These are phyloP conservation scores for Gymnorhina tibicen DNA, from an alignment of 2,113 vertebrate species.

Conservation along the genomic window DNA sequence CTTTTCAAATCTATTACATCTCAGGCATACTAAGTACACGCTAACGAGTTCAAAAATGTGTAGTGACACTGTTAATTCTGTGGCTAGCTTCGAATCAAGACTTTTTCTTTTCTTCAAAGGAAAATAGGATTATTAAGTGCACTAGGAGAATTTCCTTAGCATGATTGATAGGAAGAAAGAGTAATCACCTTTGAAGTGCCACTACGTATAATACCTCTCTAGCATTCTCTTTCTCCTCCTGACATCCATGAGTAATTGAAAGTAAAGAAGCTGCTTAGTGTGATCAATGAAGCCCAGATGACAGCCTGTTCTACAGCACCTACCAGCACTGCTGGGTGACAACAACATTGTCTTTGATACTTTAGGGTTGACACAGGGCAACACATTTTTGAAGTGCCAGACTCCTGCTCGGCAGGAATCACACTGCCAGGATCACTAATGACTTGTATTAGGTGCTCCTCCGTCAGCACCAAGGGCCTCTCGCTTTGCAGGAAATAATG, in stretches of 20 bases:
- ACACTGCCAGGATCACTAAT: neutral
- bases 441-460: neutral
- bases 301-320: conserved; percentile 63
- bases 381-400: conserved; percentile 22
- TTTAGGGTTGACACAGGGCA: conserved; percentile 13
- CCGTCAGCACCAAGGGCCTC: neutral
- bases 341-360: conserved; percentile 13
- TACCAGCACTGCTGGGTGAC: conserved; percentile 31
- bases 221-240: conserved; percentile 68
- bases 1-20: conserved; percentile 51
- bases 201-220: conserved; percentile 67
- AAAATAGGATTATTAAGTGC: conserved; percentile 73
- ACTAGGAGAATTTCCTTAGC: conserved; percentile 71
- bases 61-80: conserved; percentile 67
- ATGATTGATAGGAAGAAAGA: conserved; percentile 77
- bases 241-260: conserved; percentile 72
- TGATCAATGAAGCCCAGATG: conserved; percentile 69
- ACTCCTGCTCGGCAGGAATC: neutral
- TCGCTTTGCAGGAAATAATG: neutral
- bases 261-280: conserved; percentile 66
- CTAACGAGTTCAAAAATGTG: conserved; percentile 64
- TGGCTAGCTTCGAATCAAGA: conserved; percentile 49
- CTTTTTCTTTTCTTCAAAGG: conserved; percentile 70
- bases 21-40: conserved; percentile 46
- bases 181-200: conserved; percentile 79